These are phyloP conservation scores for Asteroscopus sphinx DNA, from an alignment of 2,888 invertebrate species.

Conservation along the genomic window DNA sequence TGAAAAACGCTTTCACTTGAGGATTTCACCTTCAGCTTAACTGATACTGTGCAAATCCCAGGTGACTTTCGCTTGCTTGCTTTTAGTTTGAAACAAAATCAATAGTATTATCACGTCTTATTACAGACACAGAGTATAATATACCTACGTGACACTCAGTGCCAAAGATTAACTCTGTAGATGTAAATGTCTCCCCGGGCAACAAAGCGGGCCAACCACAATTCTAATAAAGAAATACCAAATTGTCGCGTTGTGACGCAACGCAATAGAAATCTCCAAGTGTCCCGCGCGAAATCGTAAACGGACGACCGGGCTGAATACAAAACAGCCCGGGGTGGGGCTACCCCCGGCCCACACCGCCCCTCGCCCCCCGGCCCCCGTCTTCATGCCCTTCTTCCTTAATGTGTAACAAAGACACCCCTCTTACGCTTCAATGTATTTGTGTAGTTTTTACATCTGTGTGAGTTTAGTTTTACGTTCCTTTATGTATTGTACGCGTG, in stretches of 20 bases:
- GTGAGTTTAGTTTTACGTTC: constrained; percentile 76
- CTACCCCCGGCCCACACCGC: constrained; percentile 64
- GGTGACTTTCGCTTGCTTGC: constrained; percentile 1
- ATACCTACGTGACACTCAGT: constrained; percentile 36
- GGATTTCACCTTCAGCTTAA: constrained; percentile 16
- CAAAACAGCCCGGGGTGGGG: constrained; percentile 77
- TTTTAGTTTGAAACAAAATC: constrained; percentile 5
- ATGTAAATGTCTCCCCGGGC: constrained; percentile 57
- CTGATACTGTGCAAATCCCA: constrained; percentile 19
- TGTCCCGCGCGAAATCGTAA: constrained; percentile 88
- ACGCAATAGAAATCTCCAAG: constrained; percentile 85
- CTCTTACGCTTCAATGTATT: constrained; percentile 85
- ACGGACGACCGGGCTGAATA: constrained; percentile 85
- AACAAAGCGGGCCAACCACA: constrained; percentile 64
- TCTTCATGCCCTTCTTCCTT: constrained; percentile 88
- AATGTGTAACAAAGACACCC: constrained; percentile 89
- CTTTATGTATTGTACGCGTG: constrained; percentile 54
- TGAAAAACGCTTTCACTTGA: not conserved
- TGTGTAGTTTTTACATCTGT: constrained; percentile 76
- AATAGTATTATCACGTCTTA: constrained; percentile 2
- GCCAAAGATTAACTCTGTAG: constrained; percentile 54
- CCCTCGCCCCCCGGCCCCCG: constrained; percentile 64
- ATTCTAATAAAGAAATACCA: constrained; percentile 85
- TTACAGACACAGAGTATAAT: constrained; percentile 17
- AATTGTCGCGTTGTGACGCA: constrained; percentile 76